phyloP scores from a whole-genome alignment of 2,797 vertebrate genomes.

The Alfaro cultratus region DNA sequence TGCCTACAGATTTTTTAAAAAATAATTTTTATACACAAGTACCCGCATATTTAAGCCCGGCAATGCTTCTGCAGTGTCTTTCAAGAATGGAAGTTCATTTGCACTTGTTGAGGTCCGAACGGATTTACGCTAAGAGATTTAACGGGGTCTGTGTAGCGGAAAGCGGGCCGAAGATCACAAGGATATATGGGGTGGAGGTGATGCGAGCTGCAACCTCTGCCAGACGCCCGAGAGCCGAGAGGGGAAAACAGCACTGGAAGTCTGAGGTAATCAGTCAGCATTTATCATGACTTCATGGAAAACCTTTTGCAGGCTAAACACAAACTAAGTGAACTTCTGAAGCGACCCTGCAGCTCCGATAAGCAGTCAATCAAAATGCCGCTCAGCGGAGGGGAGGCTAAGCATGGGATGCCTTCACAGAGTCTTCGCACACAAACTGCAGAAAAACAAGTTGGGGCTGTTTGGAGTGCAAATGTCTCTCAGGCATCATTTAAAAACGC shows the following conservation, averaged over 20 bases:
- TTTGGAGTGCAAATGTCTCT: slow-evolving; percentile 47
- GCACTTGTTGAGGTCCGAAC: slow-evolving; percentile 9
- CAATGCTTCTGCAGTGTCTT: slow-evolving; percentile 8
- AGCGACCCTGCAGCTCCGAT: slow-evolving; percentile 38
- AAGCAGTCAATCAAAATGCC: slow-evolving; percentile 44
- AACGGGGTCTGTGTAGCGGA: slow-evolving; percentile 1
- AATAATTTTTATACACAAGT: not conserved
- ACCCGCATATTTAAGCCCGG: not conserved
- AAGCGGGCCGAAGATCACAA: slow-evolving; percentile 25
- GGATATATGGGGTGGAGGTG: slow-evolving; percentile 9
- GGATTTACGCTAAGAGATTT: slow-evolving; percentile 38
- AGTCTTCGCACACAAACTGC: slow-evolving; percentile 19
- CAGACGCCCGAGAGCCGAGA: slow-evolving; percentile 27
- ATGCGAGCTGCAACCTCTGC: slow-evolving; percentile 13
- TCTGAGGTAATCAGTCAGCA: slow-evolving; percentile 29
- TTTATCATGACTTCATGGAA: slow-evolving; percentile 50
- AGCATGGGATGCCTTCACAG: slow-evolving; percentile 28
- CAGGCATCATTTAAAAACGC: slow-evolving; percentile 32
- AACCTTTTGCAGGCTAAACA: slow-evolving; percentile 24
- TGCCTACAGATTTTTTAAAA: no score
- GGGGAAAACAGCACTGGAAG: slow-evolving; percentile 24
- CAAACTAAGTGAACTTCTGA: slow-evolving; percentile 38
- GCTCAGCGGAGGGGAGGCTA: slow-evolving; percentile 20
- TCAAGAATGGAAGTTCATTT: slow-evolving; percentile 20
- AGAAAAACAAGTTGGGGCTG: slow-evolving; percentile 54